A percentile compares a stretch with the other conserved stretches of the same genome.
phyloP scores from a whole-genome alignment of 2,888 invertebrate species.

The Antheraea yamamai region DNA sequence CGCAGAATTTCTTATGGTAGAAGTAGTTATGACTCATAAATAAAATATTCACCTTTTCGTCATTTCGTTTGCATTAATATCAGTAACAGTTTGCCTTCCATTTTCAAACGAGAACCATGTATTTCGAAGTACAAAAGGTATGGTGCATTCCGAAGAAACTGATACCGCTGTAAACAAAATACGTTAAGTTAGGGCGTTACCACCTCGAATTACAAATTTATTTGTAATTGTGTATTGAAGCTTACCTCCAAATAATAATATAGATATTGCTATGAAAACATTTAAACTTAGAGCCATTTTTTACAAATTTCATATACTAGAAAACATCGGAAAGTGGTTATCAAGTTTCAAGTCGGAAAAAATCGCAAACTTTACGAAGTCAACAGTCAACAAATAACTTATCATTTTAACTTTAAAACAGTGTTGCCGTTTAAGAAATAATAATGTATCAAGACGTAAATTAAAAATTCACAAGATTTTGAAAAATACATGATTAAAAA shows the following conservation, averaged over 20 bases:
- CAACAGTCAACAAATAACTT: background rate
- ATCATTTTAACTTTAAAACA: too few relatives aligned
- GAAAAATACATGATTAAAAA: too few relatives aligned
- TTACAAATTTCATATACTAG: background rate
- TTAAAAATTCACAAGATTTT: too few relatives aligned
- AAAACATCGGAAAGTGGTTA: background rate
- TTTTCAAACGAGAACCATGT: slow-evolving; percentile 96
- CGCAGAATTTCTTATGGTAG: background rate
- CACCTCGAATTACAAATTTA: slow-evolving; percentile 33
- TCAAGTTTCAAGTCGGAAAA: background rate
- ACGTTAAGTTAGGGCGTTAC: slow-evolving; percentile 63
- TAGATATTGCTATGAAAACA: slow-evolving; percentile 32
- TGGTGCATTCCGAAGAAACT: slow-evolving; percentile 82
- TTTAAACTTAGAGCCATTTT: background rate
- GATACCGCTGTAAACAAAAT: slow-evolving; percentile 55
- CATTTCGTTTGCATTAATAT: slow-evolving; percentile 91
- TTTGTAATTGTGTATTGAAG: slow-evolving; percentile 23
- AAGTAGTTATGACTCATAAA: background rate
- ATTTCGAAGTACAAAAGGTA: slow-evolving; percentile 90
- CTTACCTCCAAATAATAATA: slow-evolving; percentile 46
- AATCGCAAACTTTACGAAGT: background rate
- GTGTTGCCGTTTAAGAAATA: too few relatives aligned
- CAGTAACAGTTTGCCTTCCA: slow-evolving; percentile 90
- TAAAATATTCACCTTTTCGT: slow-evolving; percentile 73
- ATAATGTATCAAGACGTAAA: too few relatives aligned